phyloP scores from a whole-genome alignment of 2,797 vertebrate species.

The Acomys russatus region DNA sequence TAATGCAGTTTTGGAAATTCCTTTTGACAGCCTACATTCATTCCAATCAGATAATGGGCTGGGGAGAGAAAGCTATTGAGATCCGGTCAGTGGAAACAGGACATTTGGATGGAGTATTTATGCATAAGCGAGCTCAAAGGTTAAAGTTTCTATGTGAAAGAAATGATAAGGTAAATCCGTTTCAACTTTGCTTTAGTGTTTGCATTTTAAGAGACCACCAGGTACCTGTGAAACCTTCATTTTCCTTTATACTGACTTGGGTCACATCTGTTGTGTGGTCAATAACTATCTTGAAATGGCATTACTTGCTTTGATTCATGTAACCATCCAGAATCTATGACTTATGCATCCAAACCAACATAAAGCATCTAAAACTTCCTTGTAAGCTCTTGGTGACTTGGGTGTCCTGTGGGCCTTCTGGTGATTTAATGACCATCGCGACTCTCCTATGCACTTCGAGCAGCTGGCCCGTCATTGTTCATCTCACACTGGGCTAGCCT shows the following conservation, averaged over 20 bases:
- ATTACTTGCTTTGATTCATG: conserved; percentile 81
- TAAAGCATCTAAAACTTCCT: conserved; percentile 56
- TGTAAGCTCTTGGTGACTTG: conserved; percentile 60
- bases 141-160: conserved; percentile 99
- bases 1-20: conserved; percentile 88
- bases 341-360: conserved; percentile 55
- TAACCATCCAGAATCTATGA: conserved; percentile 70
- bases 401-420: conserved; percentile 39
- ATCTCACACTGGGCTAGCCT: conserved; percentile 57
- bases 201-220: conserved; percentile 83
- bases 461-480: conserved; percentile 50
- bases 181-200: conserved; percentile 86
- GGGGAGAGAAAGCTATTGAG: conserved; percentile 99
- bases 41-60: conserved; percentile 99
- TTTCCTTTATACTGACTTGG: conserved; percentile 84
- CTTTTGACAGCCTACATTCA: conserved; percentile 98
- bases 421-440: conserved; percentile 49
- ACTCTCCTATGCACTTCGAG: conserved; percentile 39
- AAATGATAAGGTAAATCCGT: conserved; percentile 97
- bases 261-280: conserved; percentile 79
- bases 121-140: conserved; percentile 99
- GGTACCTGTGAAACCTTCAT: conserved; percentile 84
- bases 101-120: conserved; percentile 99
- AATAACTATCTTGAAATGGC: conserved; percentile 79
- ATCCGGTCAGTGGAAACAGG: conserved; percentile 99